These are phyloP conservation scores for Venusia cambrica DNA, from an alignment of 2,888 invertebrate species.

Conservation along the genomic window DNA sequence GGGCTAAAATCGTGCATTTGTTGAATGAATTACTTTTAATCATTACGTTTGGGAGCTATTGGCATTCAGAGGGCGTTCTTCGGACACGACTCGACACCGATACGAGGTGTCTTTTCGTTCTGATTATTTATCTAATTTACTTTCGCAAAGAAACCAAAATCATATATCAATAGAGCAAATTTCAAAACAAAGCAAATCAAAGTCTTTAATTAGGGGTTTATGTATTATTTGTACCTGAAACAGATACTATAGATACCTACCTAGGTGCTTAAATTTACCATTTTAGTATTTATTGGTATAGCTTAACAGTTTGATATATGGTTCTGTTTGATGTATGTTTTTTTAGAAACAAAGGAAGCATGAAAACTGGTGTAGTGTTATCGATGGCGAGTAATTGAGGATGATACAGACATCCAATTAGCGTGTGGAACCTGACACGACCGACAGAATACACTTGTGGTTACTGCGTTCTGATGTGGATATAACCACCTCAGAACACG, in stretches of 20 bases:
- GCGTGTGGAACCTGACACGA: constrained; percentile 4
- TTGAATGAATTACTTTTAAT: constrained; percentile 52
- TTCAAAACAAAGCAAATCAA: neutral
- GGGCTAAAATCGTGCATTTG: constrained; percentile 35
- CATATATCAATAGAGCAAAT: neutral
- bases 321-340: constrained; percentile 1
- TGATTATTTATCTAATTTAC: constrained; percentile 19
- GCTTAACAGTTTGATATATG: too few relatives aligned
- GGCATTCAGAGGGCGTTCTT: constrained; percentile 33
- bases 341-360: neutral
- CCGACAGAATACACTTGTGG: constrained; percentile 11
- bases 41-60: constrained; percentile 42
- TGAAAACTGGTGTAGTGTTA: neutral
- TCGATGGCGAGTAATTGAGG: constrained; percentile 5
- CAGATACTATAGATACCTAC: too few relatives aligned
- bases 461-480: neutral
- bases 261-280: too few relatives aligned
- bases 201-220: too few relatives aligned
- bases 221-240: too few relatives aligned
- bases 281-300: too few relatives aligned
- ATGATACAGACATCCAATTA: constrained; percentile 14
- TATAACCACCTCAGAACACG: neutral
- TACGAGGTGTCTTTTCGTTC: constrained; percentile 30
- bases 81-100: constrained; percentile 27
- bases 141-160: neutral